Evolutionary conservation across 2,888 invertebrate species (phyloP).

Genomic region (Pyrocoelia pectoralis): DNA sequence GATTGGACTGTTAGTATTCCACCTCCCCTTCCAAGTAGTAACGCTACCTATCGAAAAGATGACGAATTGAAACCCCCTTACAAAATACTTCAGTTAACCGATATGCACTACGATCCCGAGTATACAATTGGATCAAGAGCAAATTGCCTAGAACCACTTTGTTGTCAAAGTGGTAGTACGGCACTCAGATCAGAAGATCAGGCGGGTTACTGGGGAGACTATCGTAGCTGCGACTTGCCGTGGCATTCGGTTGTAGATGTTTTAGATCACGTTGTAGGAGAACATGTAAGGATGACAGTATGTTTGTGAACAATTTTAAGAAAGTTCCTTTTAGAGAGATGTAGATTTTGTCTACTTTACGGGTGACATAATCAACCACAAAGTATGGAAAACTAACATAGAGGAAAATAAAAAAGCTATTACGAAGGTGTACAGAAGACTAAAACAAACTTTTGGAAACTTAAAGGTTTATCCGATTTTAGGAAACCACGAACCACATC

Average conservation of each 20-base stretch:
- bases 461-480: constrained; percentile 67
- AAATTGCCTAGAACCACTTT: constrained; percentile 78
- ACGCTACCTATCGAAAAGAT: background rate
- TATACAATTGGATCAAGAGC: constrained; percentile 74
- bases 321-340: constrained; percentile 61
- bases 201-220: constrained; percentile 86
- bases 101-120: constrained; percentile 81
- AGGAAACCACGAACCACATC: constrained; percentile 77
- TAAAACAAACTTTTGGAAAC: constrained; percentile 59
- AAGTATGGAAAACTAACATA: constrained; percentile 84
- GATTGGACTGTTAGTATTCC: constrained; percentile 47
- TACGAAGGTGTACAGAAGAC: constrained; percentile 58
- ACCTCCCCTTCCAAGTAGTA: background rate
- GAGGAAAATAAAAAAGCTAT: constrained; percentile 69
- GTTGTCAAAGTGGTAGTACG: constrained; percentile 73
- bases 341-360: constrained; percentile 80
- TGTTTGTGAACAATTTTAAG: constrained; percentile 74
- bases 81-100: constrained; percentile 73
- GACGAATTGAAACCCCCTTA: constrained; percentile 37
- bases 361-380: constrained; percentile 88
- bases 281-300: constrained; percentile 25
- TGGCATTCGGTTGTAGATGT: constrained; percentile 72
- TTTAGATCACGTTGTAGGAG: constrained; percentile 32
- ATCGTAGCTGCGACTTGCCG: constrained; percentile 79
- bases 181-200: constrained; percentile 50